Evolutionary conservation across 2,113 vertebrate genomes (phyloP).

Genomic region (Oreochromis niloticus): DNA sequence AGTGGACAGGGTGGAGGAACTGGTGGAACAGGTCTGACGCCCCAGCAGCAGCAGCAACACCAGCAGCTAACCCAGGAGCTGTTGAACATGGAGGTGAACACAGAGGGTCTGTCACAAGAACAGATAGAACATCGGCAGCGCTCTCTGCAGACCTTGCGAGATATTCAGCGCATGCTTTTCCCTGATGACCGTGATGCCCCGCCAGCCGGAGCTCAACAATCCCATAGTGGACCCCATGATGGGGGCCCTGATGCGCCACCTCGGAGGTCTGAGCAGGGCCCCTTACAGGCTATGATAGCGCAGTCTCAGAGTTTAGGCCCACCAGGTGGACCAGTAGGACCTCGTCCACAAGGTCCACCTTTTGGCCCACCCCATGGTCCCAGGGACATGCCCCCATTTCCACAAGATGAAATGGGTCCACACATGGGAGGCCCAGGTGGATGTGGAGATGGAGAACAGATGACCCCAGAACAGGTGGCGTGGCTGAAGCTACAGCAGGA

Average conservation of each 20-base stretch:
- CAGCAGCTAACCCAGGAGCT: slow-evolving; percentile 85
- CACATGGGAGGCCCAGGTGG: slow-evolving; percentile 73
- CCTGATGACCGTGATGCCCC: slow-evolving; percentile 89
- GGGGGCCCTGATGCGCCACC: slow-evolving; percentile 78
- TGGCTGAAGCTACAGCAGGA: slow-evolving; percentile 98
- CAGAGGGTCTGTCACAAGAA: slow-evolving; percentile 95
- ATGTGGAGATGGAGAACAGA: slow-evolving; percentile 89
- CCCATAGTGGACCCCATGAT: slow-evolving; percentile 75
- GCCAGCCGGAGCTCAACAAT: slow-evolving; percentile 63
- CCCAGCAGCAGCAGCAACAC: slow-evolving; percentile 74
- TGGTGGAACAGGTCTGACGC: slow-evolving; percentile 61
- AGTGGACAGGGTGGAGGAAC: slow-evolving; percentile 53
- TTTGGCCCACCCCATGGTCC: slow-evolving; percentile 89
- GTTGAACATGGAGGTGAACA: slow-evolving; percentile 88
- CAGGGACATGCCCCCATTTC: slow-evolving; percentile 90
- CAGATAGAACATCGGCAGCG: slow-evolving; percentile 96
- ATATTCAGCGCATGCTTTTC: slow-evolving; percentile 98
- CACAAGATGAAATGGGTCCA: slow-evolving; percentile 91
- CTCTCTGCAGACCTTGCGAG: slow-evolving; percentile 91
- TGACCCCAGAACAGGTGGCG: slow-evolving; percentile 97
- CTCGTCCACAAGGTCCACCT: slow-evolving; percentile 85
- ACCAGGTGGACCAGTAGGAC: slow-evolving; percentile 75
- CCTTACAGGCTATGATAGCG: slow-evolving; percentile 95
- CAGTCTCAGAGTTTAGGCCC: slow-evolving; percentile 96
- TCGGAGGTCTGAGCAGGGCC: slow-evolving; percentile 82